These are phyloP conservation scores for Euschistus heros DNA, from an alignment of 1,140 invertebrate genomes.

Conservation along the genomic window DNA sequence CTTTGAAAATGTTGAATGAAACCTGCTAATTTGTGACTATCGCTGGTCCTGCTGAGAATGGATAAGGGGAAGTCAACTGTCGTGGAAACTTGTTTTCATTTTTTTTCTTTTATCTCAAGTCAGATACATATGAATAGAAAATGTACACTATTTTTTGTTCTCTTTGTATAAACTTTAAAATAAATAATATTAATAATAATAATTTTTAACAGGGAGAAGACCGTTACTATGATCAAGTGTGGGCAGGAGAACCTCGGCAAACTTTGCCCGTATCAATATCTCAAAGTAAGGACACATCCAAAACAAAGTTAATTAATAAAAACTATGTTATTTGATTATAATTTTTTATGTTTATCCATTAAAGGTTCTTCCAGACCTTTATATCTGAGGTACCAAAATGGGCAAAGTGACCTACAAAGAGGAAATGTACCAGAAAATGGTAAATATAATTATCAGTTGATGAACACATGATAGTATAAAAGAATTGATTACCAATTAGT, in stretches of 20 bases:
- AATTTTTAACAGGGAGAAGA: slow-evolving; percentile 1
- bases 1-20: too few relatives aligned
- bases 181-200: not conserved
- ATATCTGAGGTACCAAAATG: slow-evolving; percentile 11
- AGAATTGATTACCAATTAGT: too few relatives aligned
- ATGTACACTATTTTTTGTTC: too few relatives aligned
- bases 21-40: too few relatives aligned
- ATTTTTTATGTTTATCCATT: not conserved
- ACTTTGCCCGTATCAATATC: not conserved
- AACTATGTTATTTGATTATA: not conserved
- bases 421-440: not conserved
- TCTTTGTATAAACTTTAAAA: not conserved
- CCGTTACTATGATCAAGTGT: slow-evolving; percentile 9
- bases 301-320: not conserved
- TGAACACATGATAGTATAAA: too few relatives aligned
- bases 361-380: slow-evolving; percentile 4
- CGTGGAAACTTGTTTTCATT: too few relatives aligned
- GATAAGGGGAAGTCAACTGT: too few relatives aligned
- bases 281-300: not conserved
- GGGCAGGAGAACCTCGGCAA: slow-evolving; percentile 5
- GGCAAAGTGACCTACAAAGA: slow-evolving; percentile 11
- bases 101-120: too few relatives aligned
- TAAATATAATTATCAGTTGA: not conserved
- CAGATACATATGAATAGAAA: too few relatives aligned
- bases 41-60: too few relatives aligned